Conservation (phyloP, 1,140 invertebrate species). For the Diorhabda sublineata region DNA sequence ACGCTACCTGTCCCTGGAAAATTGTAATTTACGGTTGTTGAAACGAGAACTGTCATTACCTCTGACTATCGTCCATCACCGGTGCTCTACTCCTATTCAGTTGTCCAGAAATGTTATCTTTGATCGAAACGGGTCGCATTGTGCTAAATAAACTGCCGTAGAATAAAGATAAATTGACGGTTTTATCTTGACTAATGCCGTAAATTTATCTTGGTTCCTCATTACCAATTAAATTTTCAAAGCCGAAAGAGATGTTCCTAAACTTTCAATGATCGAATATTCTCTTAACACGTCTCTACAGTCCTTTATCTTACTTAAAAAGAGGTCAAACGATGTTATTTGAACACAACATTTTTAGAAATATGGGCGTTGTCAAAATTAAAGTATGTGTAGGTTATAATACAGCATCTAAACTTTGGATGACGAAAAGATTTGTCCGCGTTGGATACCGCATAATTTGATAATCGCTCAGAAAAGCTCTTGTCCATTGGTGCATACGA, state of each 20-base stretch:
- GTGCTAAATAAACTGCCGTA: conserved; percentile 18
- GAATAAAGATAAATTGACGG: conserved; percentile 17
- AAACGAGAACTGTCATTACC: conserved; percentile 38
- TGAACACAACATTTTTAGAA: too few relatives aligned
- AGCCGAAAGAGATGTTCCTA: background rate
- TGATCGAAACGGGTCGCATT: conserved; percentile 13
- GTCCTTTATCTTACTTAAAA: too few relatives aligned
- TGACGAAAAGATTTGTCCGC: too few relatives aligned
- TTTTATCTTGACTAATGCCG: conserved; percentile 14
- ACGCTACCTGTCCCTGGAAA: conserved; percentile 37
- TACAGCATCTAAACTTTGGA: too few relatives aligned
- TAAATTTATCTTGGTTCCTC: conserved; percentile 10
- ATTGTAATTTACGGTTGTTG: conserved; percentile 37
- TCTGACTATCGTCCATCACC: conserved; percentile 35
- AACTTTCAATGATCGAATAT: too few relatives aligned
- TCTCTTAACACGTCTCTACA: too few relatives aligned
- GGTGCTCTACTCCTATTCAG: conserved; percentile 31
- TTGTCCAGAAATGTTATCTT: conserved; percentile 22
- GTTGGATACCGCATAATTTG: too few relatives aligned
- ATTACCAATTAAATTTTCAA: background rate
- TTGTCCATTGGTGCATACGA: too few relatives aligned
- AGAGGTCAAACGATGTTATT: too few relatives aligned
- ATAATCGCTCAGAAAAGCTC: too few relatives aligned
- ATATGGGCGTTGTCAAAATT: too few relatives aligned
- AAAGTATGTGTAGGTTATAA: too few relatives aligned